phyloP scores from a whole-genome alignment of 2,797 vertebrate genomes.

The Etheostoma nigrum region DNA sequence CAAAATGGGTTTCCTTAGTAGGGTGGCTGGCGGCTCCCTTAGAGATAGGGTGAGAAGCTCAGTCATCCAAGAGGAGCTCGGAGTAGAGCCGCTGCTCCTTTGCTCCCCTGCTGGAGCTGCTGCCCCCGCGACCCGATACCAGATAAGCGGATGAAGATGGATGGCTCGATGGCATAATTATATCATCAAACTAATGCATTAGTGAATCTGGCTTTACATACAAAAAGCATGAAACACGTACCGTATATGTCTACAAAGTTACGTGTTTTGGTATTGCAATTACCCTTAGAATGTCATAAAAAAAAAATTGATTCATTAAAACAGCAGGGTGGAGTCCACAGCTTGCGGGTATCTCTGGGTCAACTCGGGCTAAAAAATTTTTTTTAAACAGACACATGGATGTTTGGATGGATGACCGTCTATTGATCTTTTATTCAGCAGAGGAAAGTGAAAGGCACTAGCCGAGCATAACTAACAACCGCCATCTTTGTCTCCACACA shows the following conservation, averaged over 20 bases:
- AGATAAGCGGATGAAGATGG: no score
- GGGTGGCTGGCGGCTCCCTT: no score
- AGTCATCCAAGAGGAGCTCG: no score
- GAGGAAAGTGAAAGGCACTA: slow-evolving; percentile 39
- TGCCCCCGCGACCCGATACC: no score
- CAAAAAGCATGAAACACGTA: neutral
- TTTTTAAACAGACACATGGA: slow-evolving; percentile 22
- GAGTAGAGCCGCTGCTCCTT: no score
- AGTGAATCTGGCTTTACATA: neutral
- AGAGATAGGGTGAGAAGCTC: no score
- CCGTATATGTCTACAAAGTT: neutral
- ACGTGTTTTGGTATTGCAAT: neutral
- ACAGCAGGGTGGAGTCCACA: neutral
- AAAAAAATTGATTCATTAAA: neutral
- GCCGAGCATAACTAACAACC: slow-evolving; percentile 46
- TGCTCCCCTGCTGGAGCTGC: no score
- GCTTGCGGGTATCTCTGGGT: slow-evolving; percentile 15
- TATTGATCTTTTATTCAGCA: slow-evolving; percentile 47
- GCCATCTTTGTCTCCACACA: slow-evolving; percentile 23
- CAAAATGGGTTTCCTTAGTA: no score
- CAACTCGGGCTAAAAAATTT: slow-evolving; percentile 14
- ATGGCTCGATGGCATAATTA: no score
- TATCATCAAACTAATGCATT: neutral
- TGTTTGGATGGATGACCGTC: slow-evolving; percentile 27
- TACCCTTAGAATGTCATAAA: neutral